Percentiles rank a stretch among this genome's conserved stretches.
These are phyloP conservation scores for Botrylloides violaceus DNA, from an alignment of 23 tunicate species.

Conservation along the genomic window DNA sequence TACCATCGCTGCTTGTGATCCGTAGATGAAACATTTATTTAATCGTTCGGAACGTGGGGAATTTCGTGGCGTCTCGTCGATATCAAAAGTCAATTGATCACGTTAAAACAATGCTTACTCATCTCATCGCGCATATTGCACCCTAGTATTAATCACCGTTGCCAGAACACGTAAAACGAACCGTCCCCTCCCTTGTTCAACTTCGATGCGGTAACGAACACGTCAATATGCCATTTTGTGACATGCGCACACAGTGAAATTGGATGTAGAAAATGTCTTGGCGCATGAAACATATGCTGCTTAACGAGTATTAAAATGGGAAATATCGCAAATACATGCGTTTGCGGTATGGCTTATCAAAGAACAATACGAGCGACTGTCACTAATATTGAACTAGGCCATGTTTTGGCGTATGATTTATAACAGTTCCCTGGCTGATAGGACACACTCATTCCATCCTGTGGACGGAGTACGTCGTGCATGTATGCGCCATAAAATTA, in stretches of 20 bases:
- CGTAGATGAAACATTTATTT: background rate
- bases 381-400: too few species aligned
- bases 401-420: too few species aligned
- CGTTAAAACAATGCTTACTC: background rate
- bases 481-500: too few species aligned
- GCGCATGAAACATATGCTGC: too few species aligned
- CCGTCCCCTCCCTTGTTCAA: background rate
- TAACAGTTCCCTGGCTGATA: too few species aligned
- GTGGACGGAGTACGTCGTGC: too few species aligned
- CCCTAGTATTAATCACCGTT: background rate
- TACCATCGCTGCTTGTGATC: background rate
- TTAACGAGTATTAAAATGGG: too few species aligned
- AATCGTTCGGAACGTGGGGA: background rate
- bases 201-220: background rate
- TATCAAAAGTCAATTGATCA: background rate
- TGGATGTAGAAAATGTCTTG: too few species aligned
- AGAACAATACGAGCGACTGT: too few species aligned
- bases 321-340: too few species aligned
- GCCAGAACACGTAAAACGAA: background rate
- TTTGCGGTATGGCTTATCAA: too few species aligned
- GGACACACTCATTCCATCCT: too few species aligned
- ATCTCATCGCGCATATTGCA: conserved; percentile 1
- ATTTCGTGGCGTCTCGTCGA: background rate
- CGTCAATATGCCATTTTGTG: background rate
- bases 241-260: background rate